These are phyloP conservation scores for Rhea pennata DNA, from an alignment of 2,113 vertebrate genomes.

Conservation along the genomic window DNA sequence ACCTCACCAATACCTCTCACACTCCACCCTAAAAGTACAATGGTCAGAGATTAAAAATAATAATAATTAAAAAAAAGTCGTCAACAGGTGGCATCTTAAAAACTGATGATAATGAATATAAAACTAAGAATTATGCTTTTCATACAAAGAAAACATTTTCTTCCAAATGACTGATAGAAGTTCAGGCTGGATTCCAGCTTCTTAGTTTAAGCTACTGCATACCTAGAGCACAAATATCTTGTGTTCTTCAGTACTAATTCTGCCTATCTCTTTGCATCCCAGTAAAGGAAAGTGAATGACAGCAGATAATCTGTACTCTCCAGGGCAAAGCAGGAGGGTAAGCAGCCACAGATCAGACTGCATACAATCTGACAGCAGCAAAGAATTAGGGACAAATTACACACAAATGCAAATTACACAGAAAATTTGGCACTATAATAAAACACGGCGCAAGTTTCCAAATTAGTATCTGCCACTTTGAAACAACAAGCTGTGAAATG, in stretches of 20 bases:
- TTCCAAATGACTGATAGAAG: neutral
- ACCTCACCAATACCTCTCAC: neutral
- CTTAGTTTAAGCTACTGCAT: neutral
- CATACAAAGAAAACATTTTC: neutral
- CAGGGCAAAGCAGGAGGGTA: neutral
- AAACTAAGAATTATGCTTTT: neutral
- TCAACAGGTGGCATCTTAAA: neutral
- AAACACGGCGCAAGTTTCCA: neutral
- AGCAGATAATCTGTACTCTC: neutral
- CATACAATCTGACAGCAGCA: neutral
- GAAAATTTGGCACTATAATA: neutral
- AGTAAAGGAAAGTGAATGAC: neutral
- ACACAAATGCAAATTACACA: neutral
- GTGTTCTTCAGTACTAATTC: neutral
- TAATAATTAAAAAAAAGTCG: fast-evolving
- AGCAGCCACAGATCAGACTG: neutral
- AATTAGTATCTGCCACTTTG: neutral
- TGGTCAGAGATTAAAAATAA: neutral
- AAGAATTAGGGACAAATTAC: neutral
- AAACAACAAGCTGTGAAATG: neutral
- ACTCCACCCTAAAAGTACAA: neutral
- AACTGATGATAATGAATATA: neutral
- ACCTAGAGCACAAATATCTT: neutral
- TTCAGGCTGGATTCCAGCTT: neutral
- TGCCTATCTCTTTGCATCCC: neutral